A percentile compares a stretch with the other conserved stretches of the same genome.
These are phyloP conservation scores for Toxonevra muliebris DNA, from an alignment of 2,888 invertebrate species.

Conservation along the genomic window DNA sequence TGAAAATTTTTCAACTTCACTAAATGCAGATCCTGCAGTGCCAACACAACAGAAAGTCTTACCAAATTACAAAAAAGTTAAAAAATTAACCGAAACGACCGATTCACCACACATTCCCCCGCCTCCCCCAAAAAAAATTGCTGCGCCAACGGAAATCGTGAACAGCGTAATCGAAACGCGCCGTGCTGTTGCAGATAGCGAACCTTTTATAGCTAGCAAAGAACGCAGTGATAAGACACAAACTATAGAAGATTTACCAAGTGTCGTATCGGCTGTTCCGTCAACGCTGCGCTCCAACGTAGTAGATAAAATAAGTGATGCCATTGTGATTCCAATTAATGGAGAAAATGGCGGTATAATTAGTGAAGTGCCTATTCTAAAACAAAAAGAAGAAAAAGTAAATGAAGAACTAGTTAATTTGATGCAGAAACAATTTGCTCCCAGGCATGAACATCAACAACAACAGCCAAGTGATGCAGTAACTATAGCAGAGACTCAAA, in stretches of 20 bases:
- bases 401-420: constrained; percentile 1
- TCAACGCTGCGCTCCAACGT: no score
- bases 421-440: neutral
- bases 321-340: neutral
- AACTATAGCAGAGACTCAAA: neutral
- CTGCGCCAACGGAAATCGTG: neutral
- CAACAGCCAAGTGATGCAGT: neutral
- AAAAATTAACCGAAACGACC: constrained; percentile 30
- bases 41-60: constrained; percentile 32
- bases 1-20: neutral
- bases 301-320: constrained; percentile 7
- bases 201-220: neutral
- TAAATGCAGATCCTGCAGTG: constrained; percentile 9
- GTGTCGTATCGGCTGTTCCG: neutral
- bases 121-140: neutral
- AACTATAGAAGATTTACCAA: neutral
- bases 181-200: neutral
- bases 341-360: constrained; percentile 7
- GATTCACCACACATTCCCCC: neutral
- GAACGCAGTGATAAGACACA: neutral
- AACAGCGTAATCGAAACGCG: neutral
- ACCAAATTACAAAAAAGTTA: constrained; percentile 44
- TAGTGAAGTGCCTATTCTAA: constrained; percentile 6
- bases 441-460: neutral
- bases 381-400: neutral